Conservation (phyloP, 2,888 invertebrate genomes). For the Reticulitermes lucifugus region DNA sequence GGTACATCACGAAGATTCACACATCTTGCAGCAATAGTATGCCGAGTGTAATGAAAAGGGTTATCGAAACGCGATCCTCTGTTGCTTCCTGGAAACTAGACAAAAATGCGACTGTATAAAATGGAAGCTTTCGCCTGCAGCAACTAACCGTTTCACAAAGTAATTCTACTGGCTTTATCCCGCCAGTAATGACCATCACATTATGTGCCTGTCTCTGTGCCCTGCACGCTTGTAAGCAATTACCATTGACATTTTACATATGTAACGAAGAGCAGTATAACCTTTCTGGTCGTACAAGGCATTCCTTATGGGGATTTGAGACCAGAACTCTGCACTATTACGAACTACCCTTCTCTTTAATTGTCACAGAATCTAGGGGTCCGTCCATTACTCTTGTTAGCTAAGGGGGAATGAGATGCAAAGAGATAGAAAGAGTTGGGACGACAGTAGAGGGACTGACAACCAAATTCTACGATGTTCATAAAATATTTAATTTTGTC, state of each 20-base stretch:
- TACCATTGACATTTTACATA: background rate
- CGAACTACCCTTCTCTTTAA: conserved; percentile 1
- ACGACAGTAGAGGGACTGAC: background rate
- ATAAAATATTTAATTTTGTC: conserved; percentile 10
- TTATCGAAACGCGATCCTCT: no score
- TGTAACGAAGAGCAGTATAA: background rate
- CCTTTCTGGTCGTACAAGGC: no score
- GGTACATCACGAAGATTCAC: no score
- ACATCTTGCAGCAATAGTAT: no score
- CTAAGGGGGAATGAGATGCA: background rate
- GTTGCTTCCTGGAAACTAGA: no score
- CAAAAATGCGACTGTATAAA: no score
- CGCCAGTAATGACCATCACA: no score
- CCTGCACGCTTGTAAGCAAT: background rate
- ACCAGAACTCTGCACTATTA: background rate
- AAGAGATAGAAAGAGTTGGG: background rate
- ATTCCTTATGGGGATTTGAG: background rate
- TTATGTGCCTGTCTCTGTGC: no score
- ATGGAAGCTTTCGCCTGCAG: no score
- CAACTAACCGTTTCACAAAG: no score
- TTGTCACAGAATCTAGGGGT: background rate
- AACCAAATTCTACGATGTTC: background rate
- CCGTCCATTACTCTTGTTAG: background rate
- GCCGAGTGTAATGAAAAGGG: no score
- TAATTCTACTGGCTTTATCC: no score